phyloP scores from a whole-genome alignment of 2,113 vertebrate species.

The Clupea harengus region DNA sequence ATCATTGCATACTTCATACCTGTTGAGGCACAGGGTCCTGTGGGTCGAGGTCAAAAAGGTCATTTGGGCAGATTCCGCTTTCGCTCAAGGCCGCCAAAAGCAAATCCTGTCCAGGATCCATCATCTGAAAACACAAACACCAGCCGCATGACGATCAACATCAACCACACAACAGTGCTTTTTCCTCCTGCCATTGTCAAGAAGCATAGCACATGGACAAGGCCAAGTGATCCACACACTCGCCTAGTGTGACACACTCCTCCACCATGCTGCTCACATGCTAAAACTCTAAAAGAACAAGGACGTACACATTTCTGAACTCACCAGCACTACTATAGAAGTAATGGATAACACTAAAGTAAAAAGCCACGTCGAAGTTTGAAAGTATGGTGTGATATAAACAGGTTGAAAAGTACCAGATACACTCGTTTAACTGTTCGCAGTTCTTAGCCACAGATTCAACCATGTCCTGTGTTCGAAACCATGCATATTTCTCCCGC shows the following conservation, averaged over 20 bases:
- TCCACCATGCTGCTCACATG: background rate
- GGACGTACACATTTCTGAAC: background rate
- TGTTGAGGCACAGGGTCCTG: slow-evolving; percentile 84
- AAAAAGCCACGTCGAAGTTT: background rate
- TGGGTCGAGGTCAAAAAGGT: slow-evolving; percentile 91
- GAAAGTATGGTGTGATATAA: background rate
- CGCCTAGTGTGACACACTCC: background rate
- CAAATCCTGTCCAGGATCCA: slow-evolving; percentile 98
- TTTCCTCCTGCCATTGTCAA: background rate
- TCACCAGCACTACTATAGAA: background rate
- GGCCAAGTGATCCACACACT: too few species aligned
- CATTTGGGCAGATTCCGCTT: slow-evolving; percentile 97
- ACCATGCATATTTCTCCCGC: background rate
- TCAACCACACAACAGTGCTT: background rate
- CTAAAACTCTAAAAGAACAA: background rate
- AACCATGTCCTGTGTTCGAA: background rate
- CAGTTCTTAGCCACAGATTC: background rate
- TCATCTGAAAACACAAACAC: slow-evolving; percentile 75
- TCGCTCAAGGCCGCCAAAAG: slow-evolving; percentile 97
- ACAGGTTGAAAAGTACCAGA: background rate
- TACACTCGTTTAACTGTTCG: background rate
- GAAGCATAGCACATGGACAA: background rate
- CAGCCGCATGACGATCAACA: background rate
- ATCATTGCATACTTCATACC: slow-evolving; percentile 63
- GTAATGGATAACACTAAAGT: background rate